Percentiles rank a stretch among this genome's conserved stretches.
Conservation (phyloP, 2,113 vertebrate species). For the Actenoides hombroni region DNA sequence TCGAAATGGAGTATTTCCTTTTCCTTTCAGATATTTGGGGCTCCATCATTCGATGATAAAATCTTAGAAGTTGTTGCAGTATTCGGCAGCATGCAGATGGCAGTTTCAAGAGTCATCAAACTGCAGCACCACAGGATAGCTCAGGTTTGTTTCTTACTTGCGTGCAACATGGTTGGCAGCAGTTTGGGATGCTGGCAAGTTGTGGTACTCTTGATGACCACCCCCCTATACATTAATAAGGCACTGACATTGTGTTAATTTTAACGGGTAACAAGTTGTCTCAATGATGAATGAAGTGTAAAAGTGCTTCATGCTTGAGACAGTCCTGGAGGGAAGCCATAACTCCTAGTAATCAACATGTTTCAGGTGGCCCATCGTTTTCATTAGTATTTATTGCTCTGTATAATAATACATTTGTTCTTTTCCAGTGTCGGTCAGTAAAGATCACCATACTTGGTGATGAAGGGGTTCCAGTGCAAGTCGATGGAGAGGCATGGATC, state of each 20-base stretch:
- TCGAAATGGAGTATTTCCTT: background rate
- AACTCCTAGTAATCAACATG: background rate
- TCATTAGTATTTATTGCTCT: background rate
- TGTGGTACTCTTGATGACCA: background rate
- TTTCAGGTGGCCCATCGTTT: background rate
- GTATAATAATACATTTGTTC: conserved; percentile 34
- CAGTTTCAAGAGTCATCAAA: conserved; percentile 95
- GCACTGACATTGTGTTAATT: background rate
- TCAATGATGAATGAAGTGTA: background rate
- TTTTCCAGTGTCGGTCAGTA: conserved; percentile 89
- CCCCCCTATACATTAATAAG: background rate
- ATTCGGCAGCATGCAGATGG: conserved; percentile 99
- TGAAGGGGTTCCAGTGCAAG: conserved; percentile 95
- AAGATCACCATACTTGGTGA: conserved; percentile 98
- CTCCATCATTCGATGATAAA: conserved; percentile 96
- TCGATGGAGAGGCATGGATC: conserved; percentile 97
- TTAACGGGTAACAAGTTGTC: background rate
- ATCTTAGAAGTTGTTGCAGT: conserved; percentile 96
- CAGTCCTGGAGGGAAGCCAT: background rate
- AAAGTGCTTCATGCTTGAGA: background rate
- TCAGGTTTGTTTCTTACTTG: conserved; percentile 79
- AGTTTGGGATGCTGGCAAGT: background rate
- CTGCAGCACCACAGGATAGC: conserved; percentile 96
- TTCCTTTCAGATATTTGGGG: conserved; percentile 89
- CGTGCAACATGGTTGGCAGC: background rate